phyloP scores from a whole-genome alignment of 2,888 invertebrate species.

The Palloptera scutellata region DNA sequence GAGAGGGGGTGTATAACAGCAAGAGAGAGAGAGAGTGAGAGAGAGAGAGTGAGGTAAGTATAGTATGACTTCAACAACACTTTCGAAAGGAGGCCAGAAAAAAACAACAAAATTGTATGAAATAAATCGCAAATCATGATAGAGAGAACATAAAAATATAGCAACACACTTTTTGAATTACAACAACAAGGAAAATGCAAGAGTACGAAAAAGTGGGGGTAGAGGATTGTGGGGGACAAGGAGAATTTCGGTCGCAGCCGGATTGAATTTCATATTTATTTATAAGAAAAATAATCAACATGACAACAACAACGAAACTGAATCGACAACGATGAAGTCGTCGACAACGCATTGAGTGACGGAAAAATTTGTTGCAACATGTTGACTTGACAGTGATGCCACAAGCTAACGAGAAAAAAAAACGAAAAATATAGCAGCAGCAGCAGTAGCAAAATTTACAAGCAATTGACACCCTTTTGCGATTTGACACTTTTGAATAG shows the following conservation, averaged over 20 bases:
- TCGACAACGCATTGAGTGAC: constrained; percentile 22
- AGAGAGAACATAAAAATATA: constrained; percentile 17
- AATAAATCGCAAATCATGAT: constrained; percentile 5
- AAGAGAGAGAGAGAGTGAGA: background rate
- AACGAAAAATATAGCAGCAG: constrained; percentile 4
- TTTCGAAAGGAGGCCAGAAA: background rate
- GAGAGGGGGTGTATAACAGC: background rate
- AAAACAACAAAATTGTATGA: background rate
- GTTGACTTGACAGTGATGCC: constrained; percentile 55
- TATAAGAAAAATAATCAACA: constrained; percentile 17
- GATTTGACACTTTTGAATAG: constrained; percentile 13
- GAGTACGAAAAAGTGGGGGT: background rate
- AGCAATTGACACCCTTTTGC: constrained; percentile 44
- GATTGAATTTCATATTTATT: constrained; percentile 33
- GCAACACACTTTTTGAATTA: constrained; percentile 30
- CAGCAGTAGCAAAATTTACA: constrained; percentile 24
- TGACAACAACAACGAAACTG: background rate
- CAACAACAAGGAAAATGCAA: constrained; percentile 1
- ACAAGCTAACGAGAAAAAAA: constrained; percentile 12
- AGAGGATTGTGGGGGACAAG: background rate
- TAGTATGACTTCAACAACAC: background rate
- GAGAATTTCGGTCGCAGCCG: background rate
- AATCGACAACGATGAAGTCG: constrained; percentile 4
- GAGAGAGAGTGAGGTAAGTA: background rate
- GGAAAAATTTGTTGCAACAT: constrained; percentile 48